Evolutionary conservation across 2,888 invertebrate genomes (phyloP), one percentile per base, ranked within the genome.

Genomic region (Tetropium fuscum): DNA sequence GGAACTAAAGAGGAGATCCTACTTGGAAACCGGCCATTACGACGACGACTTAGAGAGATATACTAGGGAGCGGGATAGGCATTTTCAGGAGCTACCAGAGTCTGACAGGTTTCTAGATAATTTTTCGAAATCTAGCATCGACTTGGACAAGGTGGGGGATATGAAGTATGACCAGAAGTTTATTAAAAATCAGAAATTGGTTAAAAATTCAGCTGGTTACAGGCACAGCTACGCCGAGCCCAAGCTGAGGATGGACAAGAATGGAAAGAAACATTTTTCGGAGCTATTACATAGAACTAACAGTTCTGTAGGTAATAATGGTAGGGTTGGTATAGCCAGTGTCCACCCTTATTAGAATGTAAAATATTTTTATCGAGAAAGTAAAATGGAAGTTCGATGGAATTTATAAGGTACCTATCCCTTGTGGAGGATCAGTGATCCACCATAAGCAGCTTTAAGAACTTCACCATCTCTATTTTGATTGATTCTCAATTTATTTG

Each of bases 181-280:
- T 40, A 53, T 73, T 0, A 80, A 79, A 51, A 78, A 77, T 60
- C 79, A 78, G 53, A 79, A 78, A 58, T 40, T 62, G 2, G 66
- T 64, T 13, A 72, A 72, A 15, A 73, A 69, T 47, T 55, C 72
- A 0, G 79, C 76, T 2, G 80, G 80, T 0, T 82, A 81, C 60
- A 84, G 89, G 48, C 89, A 89, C 73, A 89, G 88, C 74, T 89
- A 88, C 71, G 89, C 88, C n/a, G 89, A 89, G 68, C 85, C 87
- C 59, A 83, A 86, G 3, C 78, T 87, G 62, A 84, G 77, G 60
- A 75, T 78, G 30, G 75, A 75, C 13, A 77, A 78, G 51, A 70
- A 63, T 7, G 76, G 71, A 2, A 79, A 77, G 59, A 79, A 78
- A 53, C 71, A 77, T 47, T 78, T 73, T 56, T 71, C 75, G 2